phyloP scores from a whole-genome alignment of 37 sponge, comb jelly and placozoan genomes.

The Cliona cf. orientalis region DNA sequence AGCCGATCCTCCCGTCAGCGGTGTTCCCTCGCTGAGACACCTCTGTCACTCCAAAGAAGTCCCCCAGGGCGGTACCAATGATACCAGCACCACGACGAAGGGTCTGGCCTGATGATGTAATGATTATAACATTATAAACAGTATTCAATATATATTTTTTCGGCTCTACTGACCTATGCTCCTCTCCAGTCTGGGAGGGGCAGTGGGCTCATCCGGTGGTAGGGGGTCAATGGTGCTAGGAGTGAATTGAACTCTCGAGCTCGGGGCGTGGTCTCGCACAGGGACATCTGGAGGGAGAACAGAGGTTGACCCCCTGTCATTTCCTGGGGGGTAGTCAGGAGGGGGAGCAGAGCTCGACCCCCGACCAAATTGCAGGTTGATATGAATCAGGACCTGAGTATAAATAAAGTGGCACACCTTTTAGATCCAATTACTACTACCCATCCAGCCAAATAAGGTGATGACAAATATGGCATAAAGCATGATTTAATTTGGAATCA shows the following conservation, averaged over 20 bases:
- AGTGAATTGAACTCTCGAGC: too few species aligned
- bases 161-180: background rate
- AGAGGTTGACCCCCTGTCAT: too few species aligned
- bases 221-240: too few species aligned
- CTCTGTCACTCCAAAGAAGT: slow-evolving; percentile 89
- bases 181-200: background rate
- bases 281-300: too few species aligned
- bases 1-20: slow-evolving; percentile 24
- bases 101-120: slow-evolving; percentile 11
- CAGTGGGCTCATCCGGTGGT: background rate
- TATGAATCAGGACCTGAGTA: slow-evolving; percentile 41
- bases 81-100: slow-evolving; percentile 31
- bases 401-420: too few species aligned
- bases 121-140: background rate
- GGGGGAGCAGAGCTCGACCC: background rate
- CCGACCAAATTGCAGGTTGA: background rate
- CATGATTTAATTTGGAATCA: too few species aligned
- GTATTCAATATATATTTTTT: background rate
- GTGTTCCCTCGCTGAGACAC: slow-evolving; percentile 44
- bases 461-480: too few species aligned
- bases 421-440: too few species aligned
- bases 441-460: too few species aligned
- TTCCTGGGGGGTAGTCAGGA: too few species aligned
- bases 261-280: too few species aligned
- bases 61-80: slow-evolving; percentile 59